Base-by-base conservation (phyloP, 2,113 vertebrate genomes). In the Corythaixoides concolor region DNA sequence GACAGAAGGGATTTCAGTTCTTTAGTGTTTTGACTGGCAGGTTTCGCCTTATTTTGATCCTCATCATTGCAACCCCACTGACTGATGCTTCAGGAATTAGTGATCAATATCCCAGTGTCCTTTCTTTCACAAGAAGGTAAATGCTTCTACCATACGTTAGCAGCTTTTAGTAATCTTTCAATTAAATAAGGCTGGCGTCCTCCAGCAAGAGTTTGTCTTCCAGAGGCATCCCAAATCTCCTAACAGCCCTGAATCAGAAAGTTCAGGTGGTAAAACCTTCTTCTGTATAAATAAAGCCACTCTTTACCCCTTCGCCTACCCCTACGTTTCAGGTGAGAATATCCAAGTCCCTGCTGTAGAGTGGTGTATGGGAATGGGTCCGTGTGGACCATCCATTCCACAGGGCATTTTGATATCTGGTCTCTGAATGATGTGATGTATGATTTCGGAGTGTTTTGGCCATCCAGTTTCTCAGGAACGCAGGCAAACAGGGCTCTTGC, bases 251-350 rank as follows among this genome's bases (percentile, higher is more conserved):
- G 0, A 37, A 27, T 28, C 68, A 58, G 68, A 58, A 73, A 62
- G 50, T 15, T 73, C 37, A 60, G 24, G 16, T 66, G 59, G 11
- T 33, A 10, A 74, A 89, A 53, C 11, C 41, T 43, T 43, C 58
- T 70, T 41, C 37, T 8, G 5, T 39, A 20, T 22, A 20, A 45
- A 28, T 18, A 53, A 90, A 66, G 66, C 15, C 39, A 8, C 8
- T 41, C 39, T 72, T 62, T 49, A 5, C 5, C 67, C 11, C 45
- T 58, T 64, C 1, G 0, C 18, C 22, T 66, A 49, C 64, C 58
- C 56, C 28, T 23, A 0, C 1, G 1, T 37, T 68, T 83, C 6
- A 33, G 10, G 39, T 0, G 0, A 49, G 53, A 66, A 20, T 60
- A 39, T 59, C 33, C 39, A 49, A 23, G 23, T 39, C 23, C 14